phyloP scores from a whole-genome alignment of 1,140 invertebrate species.

The Maniola jurtina region DNA sequence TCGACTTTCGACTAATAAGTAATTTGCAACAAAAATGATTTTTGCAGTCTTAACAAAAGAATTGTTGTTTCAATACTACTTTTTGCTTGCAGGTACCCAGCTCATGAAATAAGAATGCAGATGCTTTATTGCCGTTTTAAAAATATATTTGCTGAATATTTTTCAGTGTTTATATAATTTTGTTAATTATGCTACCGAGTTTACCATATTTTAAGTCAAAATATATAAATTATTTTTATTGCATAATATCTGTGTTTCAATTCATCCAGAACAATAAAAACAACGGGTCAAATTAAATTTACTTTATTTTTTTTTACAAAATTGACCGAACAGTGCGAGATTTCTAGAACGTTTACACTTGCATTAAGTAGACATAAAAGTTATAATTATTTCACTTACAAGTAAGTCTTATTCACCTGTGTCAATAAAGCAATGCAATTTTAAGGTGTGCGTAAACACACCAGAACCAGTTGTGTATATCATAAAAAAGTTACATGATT shows the following conservation, averaged over 20 bases:
- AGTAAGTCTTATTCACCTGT: constrained; percentile 77
- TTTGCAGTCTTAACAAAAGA: no score
- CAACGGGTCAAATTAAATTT: constrained; percentile 71
- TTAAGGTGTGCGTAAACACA: constrained; percentile 43
- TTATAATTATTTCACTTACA: constrained; percentile 75
- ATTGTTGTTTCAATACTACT: constrained; percentile 15
- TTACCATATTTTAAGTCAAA: constrained; percentile 74
- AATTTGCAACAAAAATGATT: no score
- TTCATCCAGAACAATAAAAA: constrained; percentile 50
- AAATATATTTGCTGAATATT: constrained; percentile 75
- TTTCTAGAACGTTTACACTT: constrained; percentile 79
- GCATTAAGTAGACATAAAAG: constrained; percentile 78
- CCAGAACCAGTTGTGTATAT: constrained; percentile 56
- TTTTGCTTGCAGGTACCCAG: constrained; percentile 44
- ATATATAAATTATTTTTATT: constrained; percentile 78
- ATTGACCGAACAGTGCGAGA: constrained; percentile 79
- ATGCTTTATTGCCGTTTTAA: constrained; percentile 75
- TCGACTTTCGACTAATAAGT: no score
- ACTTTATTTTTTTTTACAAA: constrained; percentile 78
- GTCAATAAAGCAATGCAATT: constrained; percentile 70
- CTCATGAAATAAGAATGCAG: constrained; percentile 51
- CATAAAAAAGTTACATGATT: constrained; percentile 73
- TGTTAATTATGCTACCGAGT: constrained; percentile 75
- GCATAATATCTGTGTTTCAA: constrained; percentile 52
- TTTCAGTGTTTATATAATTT: constrained; percentile 74